These are phyloP conservation scores for Tamandua tetradactyla DNA, from an alignment of 2,797 vertebrate genomes.

Conservation along the genomic window DNA sequence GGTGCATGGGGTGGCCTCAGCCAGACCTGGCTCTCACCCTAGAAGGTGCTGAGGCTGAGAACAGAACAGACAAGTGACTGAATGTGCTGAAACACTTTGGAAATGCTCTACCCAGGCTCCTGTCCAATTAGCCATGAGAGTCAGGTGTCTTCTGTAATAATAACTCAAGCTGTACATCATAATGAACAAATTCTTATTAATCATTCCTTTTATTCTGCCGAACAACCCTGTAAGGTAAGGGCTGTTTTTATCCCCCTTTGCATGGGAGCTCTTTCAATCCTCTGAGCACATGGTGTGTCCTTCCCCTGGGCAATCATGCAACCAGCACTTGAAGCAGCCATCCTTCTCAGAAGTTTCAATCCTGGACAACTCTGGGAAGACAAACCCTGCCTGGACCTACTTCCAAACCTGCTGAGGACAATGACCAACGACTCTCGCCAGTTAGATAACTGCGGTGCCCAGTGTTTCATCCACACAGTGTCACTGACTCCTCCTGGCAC, in stretches of 20 bases:
- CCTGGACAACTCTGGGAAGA: too few relatives aligned
- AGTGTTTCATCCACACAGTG: too few relatives aligned
- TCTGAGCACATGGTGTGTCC: neutral
- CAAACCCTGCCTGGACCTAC: too few relatives aligned
- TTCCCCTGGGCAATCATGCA: neutral
- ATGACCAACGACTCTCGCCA: too few relatives aligned
- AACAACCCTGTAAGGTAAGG: constrained; percentile 50
- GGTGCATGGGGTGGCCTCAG: too few relatives aligned
- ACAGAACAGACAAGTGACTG: neutral
- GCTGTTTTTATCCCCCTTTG: constrained; percentile 55
- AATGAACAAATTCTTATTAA: constrained; percentile 67
- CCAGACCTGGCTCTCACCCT: too few relatives aligned
- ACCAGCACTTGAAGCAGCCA: neutral
- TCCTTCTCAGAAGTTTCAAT: fast-evolving
- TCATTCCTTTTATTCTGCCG: constrained; percentile 55
- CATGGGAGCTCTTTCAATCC: constrained; percentile 50
- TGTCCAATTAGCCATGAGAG: constrained; percentile 57
- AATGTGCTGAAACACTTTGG: neutral
- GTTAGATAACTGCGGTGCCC: too few relatives aligned
- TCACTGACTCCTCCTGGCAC: too few relatives aligned
- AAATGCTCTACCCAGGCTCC: neutral
- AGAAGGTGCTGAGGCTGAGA: neutral
- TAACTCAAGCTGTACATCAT: constrained; percentile 5
- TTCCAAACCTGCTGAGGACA: too few relatives aligned
- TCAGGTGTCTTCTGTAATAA: constrained; percentile 45